phyloP scores from a whole-genome alignment of 2,888 invertebrate species.

The Philhelius pedissequus region DNA sequence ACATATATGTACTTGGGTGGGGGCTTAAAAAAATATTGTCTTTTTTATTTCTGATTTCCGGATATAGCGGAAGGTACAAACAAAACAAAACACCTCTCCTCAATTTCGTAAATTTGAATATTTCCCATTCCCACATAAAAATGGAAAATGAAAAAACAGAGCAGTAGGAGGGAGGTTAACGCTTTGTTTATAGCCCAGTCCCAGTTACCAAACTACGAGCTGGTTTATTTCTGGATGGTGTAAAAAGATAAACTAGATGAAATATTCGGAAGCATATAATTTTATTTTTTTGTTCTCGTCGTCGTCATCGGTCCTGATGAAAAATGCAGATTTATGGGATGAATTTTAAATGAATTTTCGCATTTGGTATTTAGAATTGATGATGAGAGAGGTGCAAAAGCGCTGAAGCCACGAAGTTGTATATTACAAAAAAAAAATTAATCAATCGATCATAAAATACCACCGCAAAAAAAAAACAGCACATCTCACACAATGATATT shows the following conservation, averaged over 20 bases:
- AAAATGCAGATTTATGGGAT: conserved; percentile 17
- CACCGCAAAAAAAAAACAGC: not conserved
- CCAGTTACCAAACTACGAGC: not conserved
- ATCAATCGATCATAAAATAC: not conserved
- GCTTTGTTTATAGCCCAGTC: not conserved
- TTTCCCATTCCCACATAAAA: not conserved
- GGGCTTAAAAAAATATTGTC: not conserved
- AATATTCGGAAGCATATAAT: conserved; percentile 12
- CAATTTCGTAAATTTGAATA: conserved; percentile 12
- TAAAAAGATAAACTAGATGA: conserved; percentile 13
- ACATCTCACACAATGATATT: too few relatives aligned
- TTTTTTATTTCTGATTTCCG: conserved; percentile 13
- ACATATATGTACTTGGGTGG: not conserved
- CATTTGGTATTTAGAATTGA: conserved; percentile 8
- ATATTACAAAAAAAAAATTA: not conserved
- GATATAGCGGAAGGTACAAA: not conserved
- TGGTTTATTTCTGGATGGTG: conserved; percentile 12
- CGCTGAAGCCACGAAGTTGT: conserved; percentile 1
- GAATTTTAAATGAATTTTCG: conserved; percentile 14
- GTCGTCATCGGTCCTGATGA: not conserved
- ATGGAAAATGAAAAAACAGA: not conserved
- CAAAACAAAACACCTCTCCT: not conserved
- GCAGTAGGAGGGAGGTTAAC: not conserved
- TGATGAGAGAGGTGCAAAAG: conserved; percentile 7
- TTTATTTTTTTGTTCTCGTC: not conserved